Conservation (phyloP, 2,888 invertebrate species). For the Nasonovia ribisnigri region DNA sequence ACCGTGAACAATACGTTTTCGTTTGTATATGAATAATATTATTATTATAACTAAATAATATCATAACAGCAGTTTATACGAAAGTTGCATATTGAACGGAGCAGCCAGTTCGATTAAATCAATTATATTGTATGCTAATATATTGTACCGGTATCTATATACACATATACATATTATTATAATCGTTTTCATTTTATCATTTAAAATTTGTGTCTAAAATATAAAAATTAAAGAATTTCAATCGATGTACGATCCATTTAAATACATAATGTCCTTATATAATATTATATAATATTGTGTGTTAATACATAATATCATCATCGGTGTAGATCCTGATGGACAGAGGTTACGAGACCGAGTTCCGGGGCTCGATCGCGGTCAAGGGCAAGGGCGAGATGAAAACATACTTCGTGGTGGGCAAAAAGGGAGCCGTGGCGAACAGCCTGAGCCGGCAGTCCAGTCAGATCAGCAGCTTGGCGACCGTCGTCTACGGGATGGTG, state of each 20-base stretch:
- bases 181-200: neutral
- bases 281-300: neutral
- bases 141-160: neutral
- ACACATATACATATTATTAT: neutral
- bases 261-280: neutral
- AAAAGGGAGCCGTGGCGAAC: constrained; percentile 74
- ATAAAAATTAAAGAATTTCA: neutral
- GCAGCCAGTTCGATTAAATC: neutral
- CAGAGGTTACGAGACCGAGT: constrained; percentile 80
- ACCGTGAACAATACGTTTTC: neutral
- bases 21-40: neutral
- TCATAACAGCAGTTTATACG: neutral
- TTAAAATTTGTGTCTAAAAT: neutral
- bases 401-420: constrained; percentile 89
- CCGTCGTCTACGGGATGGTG: constrained; percentile 90
- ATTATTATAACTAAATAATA: neutral
- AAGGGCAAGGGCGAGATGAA: constrained; percentile 97
- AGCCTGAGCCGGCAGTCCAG: constrained; percentile 78
- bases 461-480: constrained; percentile 83
- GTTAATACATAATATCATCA: neutral
- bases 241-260: neutral
- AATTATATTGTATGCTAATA: too few species aligned
- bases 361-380: constrained; percentile 88
- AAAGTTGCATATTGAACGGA: neutral
- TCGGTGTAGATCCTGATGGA: constrained; percentile 78